Evolutionary conservation across 1,140 invertebrate genomes (phyloP).

Genomic region (Choristoneura fumiferana): DNA sequence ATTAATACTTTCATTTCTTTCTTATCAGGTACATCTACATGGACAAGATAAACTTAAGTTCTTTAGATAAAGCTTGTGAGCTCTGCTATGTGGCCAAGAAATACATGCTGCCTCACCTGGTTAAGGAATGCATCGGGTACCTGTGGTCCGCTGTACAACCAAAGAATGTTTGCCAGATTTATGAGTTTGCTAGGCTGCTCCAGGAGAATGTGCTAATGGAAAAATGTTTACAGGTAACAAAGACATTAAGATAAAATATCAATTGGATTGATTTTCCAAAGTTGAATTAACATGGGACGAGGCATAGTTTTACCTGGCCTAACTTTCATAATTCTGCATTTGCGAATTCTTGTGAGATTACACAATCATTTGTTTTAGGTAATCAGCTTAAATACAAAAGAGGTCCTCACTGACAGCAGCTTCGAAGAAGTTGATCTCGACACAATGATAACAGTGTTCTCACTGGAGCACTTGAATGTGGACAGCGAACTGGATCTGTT

Average conservation of each 20-base stretch:
- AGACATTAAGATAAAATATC: no score
- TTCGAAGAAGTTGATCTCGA: slow-evolving; percentile 87
- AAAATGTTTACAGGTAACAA: slow-evolving; percentile 85
- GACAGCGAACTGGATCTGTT: slow-evolving; percentile 88
- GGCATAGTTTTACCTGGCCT: no score
- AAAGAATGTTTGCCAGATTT: slow-evolving; percentile 89
- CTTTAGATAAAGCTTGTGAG: slow-evolving; percentile 91
- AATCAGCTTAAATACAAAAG: slow-evolving; percentile 86
- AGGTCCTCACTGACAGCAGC: slow-evolving; percentile 85
- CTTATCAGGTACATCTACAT: slow-evolving; percentile 92
- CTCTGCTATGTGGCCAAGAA: slow-evolving; percentile 93
- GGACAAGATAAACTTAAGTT: slow-evolving; percentile 86
- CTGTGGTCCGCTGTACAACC: slow-evolving; percentile 88
- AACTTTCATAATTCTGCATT: no score
- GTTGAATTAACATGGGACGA: no score
- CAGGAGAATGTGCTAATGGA: slow-evolving; percentile 89
- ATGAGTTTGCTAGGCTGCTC: slow-evolving; percentile 91
- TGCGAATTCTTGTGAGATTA: no score
- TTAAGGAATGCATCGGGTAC: slow-evolving; percentile 88
- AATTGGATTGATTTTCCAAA: no score
- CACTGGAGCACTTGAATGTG: slow-evolving; percentile 85
- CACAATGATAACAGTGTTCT: slow-evolving; percentile 86
- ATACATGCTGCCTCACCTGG: slow-evolving; percentile 90
- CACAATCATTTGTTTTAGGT: no score
- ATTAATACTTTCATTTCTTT: no score